Conservation (phyloP, 1,140 invertebrate genomes). For the Orius laevigatus region DNA sequence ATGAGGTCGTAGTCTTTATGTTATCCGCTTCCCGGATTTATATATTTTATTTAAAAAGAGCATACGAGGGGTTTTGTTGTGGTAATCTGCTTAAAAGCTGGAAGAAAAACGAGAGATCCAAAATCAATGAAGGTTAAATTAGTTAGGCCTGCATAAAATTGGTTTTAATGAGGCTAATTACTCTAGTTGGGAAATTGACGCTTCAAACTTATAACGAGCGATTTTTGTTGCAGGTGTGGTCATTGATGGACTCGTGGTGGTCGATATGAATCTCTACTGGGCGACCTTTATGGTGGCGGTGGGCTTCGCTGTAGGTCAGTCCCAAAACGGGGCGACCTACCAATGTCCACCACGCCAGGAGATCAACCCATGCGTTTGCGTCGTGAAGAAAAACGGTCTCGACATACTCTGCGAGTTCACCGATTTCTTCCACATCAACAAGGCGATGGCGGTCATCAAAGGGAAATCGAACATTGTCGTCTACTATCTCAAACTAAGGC, state of each 20-base stretch:
- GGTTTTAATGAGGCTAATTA: no score
- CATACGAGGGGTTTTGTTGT: no score
- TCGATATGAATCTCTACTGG: conserved; percentile 8
- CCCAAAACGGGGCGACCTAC: conserved; percentile 21
- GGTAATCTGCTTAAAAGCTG: no score
- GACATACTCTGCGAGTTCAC: conserved; percentile 74
- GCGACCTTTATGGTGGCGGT: conserved; percentile 6
- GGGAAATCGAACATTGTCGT: conserved; percentile 48
- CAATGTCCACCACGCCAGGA: conserved; percentile 52
- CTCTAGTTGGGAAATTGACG: no score
- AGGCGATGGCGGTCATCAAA: conserved; percentile 59
- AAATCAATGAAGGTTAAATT: no score
- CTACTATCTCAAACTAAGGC: conserved; percentile 68
- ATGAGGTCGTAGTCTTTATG: no score
- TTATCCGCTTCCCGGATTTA: no score
- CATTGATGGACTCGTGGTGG: conserved; percentile 8
- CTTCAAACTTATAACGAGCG: no score
- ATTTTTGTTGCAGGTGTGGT: conserved; percentile 13
- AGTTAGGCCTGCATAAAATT: no score
- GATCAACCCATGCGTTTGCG: conserved; percentile 62
- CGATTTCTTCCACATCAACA: conserved; percentile 48
- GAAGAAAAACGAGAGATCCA: no score
- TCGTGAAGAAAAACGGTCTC: conserved; percentile 67
- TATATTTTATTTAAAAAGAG: no score
- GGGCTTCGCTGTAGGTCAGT: conserved; percentile 6